Conservation (phyloP, 2,797 vertebrate species). For the Mormyrus hasselquistii region DNA sequence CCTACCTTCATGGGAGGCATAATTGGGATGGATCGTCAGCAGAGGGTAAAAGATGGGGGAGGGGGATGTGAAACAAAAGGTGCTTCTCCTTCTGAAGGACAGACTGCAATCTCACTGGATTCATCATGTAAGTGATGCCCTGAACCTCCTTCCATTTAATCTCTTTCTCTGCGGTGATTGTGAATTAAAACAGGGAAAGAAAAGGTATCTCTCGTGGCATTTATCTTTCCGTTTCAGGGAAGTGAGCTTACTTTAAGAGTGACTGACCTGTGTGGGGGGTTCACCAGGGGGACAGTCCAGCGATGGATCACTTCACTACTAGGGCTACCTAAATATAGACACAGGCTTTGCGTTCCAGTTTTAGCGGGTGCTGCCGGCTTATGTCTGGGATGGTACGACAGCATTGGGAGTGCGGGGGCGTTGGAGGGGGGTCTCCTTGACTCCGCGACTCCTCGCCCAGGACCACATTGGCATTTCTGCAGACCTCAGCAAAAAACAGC, state of each 20-base stretch:
- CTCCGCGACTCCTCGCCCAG: constrained; percentile 17
- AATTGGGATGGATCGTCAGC: constrained; percentile 27
- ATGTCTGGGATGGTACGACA: background rate
- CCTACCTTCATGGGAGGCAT: constrained; percentile 23
- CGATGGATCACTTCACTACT: constrained; percentile 33
- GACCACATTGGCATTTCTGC: constrained; percentile 15
- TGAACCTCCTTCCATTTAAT: constrained; percentile 44
- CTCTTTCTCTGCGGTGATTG: constrained; percentile 18
- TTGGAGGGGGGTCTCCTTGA: constrained; percentile 29
- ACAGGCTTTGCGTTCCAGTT: constrained; percentile 18
- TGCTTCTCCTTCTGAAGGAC: constrained; percentile 42
- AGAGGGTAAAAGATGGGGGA: constrained; percentile 10
- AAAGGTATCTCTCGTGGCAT: constrained; percentile 10
- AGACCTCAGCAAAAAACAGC: constrained; percentile 13
- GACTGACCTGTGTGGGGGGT: constrained; percentile 19
- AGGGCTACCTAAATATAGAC: constrained; percentile 22
- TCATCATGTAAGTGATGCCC: constrained; percentile 52
- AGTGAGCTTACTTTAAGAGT: constrained; percentile 8
- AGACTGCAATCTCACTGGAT: constrained; percentile 37
- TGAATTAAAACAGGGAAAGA: constrained; percentile 17
- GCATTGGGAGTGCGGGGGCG: background rate
- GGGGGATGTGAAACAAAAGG: constrained; percentile 23
- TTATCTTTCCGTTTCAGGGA: constrained; percentile 26
- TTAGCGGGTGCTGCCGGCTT: constrained; percentile 6
- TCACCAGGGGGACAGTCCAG: constrained; percentile 15